phyloP scores from a whole-genome alignment of 2,113 vertebrate species.

The Alouatta palliata region DNA sequence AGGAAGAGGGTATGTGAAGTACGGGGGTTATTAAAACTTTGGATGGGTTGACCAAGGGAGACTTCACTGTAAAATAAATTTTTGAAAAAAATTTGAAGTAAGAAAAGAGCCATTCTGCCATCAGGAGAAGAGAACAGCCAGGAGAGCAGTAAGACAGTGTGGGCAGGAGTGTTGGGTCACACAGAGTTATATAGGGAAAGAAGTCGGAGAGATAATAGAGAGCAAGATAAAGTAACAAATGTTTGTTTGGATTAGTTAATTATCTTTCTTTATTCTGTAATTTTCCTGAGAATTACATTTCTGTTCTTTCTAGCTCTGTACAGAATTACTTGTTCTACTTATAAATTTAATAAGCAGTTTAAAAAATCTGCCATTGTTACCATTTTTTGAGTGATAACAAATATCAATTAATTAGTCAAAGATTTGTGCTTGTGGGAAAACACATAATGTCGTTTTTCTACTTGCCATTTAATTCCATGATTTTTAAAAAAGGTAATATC shows the following conservation, averaged over 20 bases:
- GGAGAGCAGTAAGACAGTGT: not conserved
- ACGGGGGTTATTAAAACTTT: not conserved
- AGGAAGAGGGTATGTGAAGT: not conserved
- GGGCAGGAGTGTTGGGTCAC: not conserved
- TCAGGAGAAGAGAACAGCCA: not conserved
- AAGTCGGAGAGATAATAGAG: not conserved
- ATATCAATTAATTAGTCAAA: constrained; percentile 6
- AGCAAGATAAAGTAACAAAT: not conserved
- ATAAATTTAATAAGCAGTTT: not conserved
- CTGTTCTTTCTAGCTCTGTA: constrained; percentile 13
- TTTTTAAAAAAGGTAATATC: not conserved
- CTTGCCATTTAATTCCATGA: constrained; percentile 22
- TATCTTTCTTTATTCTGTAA: constrained; percentile 4
- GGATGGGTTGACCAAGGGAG: not conserved
- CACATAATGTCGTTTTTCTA: constrained; percentile 18
- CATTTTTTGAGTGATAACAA: constrained; percentile 31
- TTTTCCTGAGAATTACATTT: constrained; percentile 25
- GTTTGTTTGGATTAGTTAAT: not conserved
- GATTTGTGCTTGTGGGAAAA: constrained; percentile 13
- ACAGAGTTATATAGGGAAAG: not conserved
- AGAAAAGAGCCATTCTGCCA: not conserved
- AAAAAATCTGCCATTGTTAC: not conserved
- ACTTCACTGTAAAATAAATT: not conserved
- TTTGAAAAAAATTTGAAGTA: not conserved
- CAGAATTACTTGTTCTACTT: constrained; percentile 24